Base-by-base conservation (phyloP, 2,113 vertebrate genomes). In the Gobius niger region DNA sequence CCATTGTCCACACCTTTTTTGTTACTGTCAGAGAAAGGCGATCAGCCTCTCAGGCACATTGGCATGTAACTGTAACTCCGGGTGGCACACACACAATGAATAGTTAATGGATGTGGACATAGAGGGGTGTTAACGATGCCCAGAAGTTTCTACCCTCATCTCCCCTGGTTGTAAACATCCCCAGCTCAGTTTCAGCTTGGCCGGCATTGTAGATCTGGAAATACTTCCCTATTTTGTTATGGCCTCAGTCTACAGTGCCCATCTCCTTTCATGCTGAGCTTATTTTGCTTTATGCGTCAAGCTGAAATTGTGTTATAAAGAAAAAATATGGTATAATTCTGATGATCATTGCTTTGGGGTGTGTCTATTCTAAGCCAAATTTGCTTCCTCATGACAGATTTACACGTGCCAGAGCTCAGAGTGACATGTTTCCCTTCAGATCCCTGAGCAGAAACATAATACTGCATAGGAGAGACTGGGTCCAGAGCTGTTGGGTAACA, bases 41-140 rank as follows among this genome's bases (percentile, higher is more conserved):
- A 93, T 91, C 87, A 84, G 78, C 83, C 78, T 85, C 84, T 87
- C 75, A 71, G 88, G 87, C 90, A 84, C 83, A 63, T 59, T 90
- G 88, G 84, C 87, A 87, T 85, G 92, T 92, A 93, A 91, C 90
- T 89, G 91, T 92, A 93, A 92, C 91, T 92, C 80, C 77, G 82
- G 89, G 88, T 92, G 91, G 90, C 91, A 92, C 92, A 90, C 83
- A 86, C 85, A 82, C 81, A 82, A 92, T 93, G 85, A 93, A 93
- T 92, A 90, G 82, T 93, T 93, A 87, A 93, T 93, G 88, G 49
- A 46, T 75, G 88, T 86, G 87, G 89, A 91, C 89, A 87, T 90
- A 71, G 89, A 90, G 84, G 87, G 89, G 88, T 90, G 91, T 91
- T 87, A 90, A 87, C 80, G 81, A 86, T 88, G 91, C 87, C 90